Evolutionary conservation across 2,113 vertebrate genomes (phyloP), one percentile per base, ranked within the genome.

Genomic region (Anas platyrhynchos): DNA sequence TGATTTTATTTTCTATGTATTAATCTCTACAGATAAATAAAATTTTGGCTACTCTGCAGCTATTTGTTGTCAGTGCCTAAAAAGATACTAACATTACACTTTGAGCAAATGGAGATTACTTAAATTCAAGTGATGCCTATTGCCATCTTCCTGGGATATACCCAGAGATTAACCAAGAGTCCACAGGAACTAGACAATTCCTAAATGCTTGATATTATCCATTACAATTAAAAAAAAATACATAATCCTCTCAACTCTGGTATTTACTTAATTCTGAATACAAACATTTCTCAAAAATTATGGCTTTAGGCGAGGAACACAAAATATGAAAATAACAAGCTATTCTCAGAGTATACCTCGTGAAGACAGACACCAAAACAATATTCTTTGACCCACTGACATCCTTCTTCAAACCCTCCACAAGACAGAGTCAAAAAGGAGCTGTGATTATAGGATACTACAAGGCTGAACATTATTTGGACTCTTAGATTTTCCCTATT

Each of bases 1-100:
- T 71, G 3, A 23, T 21, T 73, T 81, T 73, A 12, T 46, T 18
- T 46, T 20, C 20, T 20, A 50, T 25, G 7, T 58, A 65, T 59
- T 62, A 32, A 14, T 83, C 96, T 56, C 54, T 58, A 7, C 54
- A 41, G 34, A 32, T 44, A 91, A 93, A 78, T 7, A 86, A n/a
- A 46, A 46, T 92, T 88, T 61, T 69, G 79, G 46, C 63, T 89
- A 38, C 18, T 48, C 23, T 44, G 71, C 32, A 36, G 20, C 38
- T 74, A 13, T 38, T 43, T 74, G 3, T n/a, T 69, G 20, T 29
- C 13, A 22, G 32, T 61, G 56, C n/a, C 25, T 56, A 56, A 76
- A 46, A n/a, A 11, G 3, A 48, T 71, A 21, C 6, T 43, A 32
- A n/a, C 16, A 12, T 18, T 46, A 76, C 3, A 13, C n/a, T 77